phyloP scores from a whole-genome alignment of 2,113 vertebrate genomes.

The Ptilorrhoa leucosticta region DNA sequence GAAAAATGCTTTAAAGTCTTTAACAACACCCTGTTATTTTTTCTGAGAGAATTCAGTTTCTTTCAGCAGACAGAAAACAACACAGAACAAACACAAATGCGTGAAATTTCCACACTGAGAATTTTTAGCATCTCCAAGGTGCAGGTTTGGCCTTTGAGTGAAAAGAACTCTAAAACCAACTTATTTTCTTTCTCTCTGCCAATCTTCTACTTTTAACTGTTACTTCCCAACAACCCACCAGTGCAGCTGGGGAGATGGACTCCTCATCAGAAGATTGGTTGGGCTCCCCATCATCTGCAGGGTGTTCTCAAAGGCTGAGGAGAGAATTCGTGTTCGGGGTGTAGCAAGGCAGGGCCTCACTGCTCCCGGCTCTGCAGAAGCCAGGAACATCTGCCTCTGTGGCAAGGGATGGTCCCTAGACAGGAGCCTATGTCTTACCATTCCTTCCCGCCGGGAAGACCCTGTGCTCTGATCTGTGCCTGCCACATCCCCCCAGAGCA shows the following conservation, averaged over 20 bases:
- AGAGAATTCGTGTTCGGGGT: background rate
- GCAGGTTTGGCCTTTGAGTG: background rate
- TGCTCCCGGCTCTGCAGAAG: background rate
- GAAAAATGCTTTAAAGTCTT: background rate
- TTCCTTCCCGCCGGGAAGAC: background rate
- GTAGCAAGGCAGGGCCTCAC: background rate
- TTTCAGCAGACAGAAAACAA: background rate
- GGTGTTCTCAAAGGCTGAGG: background rate
- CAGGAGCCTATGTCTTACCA: background rate
- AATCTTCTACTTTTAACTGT: background rate
- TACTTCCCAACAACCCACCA: background rate
- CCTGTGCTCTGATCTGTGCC: background rate
- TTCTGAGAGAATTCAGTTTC: background rate
- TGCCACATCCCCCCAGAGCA: too few species aligned
- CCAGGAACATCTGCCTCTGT: background rate
- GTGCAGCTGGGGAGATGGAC: background rate
- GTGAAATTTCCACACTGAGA: background rate
- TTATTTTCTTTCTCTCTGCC: background rate
- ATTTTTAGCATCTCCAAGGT: background rate
- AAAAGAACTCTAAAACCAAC: background rate
- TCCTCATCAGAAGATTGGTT: too few species aligned
- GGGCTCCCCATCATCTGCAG: background rate
- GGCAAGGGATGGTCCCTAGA: too few species aligned
- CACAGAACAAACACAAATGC: background rate
- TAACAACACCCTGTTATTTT: background rate